A percentile compares a stretch with the other conserved stretches of the same genome.
phyloP scores from a whole-genome alignment of 2,113 vertebrate genomes.

The Leucoraja erinaceus region DNA sequence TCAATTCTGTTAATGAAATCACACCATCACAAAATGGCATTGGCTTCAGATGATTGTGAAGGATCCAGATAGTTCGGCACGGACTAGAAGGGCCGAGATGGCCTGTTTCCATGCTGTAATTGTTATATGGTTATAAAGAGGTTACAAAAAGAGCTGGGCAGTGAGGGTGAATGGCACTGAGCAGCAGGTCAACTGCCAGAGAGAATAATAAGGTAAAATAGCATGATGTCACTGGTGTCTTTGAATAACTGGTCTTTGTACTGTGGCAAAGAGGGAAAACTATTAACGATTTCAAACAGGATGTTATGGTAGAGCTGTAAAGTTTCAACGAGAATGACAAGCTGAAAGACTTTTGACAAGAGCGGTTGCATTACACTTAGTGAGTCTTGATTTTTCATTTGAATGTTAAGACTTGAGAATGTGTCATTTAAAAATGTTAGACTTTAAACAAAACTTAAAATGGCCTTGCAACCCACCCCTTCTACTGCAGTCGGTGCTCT shows the following conservation, averaged over 20 bases:
- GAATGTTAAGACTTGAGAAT: neutral
- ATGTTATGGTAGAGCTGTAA: too few species aligned
- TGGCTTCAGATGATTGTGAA: too few species aligned
- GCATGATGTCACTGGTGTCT: neutral
- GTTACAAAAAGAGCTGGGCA: neutral
- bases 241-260: neutral
- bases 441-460: neutral
- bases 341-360: neutral
- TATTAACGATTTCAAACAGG: neutral
- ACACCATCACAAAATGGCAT: too few species aligned
- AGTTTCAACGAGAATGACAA: neutral
- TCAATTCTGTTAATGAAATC: too few species aligned
- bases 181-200: neutral
- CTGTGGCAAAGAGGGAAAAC: neutral
- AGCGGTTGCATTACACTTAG: neutral
- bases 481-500: too few species aligned
- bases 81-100: too few species aligned
- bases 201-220: neutral
- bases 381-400: neutral
- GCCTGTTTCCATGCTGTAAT: too few species aligned
- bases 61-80: too few species aligned
- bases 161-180: neutral
- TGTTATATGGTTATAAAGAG: too few species aligned
- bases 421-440: neutral
- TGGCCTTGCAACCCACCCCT: neutral